These are phyloP conservation scores for Xerus rutilus DNA, from an alignment of 2,797 vertebrate species.

Conservation along the genomic window DNA sequence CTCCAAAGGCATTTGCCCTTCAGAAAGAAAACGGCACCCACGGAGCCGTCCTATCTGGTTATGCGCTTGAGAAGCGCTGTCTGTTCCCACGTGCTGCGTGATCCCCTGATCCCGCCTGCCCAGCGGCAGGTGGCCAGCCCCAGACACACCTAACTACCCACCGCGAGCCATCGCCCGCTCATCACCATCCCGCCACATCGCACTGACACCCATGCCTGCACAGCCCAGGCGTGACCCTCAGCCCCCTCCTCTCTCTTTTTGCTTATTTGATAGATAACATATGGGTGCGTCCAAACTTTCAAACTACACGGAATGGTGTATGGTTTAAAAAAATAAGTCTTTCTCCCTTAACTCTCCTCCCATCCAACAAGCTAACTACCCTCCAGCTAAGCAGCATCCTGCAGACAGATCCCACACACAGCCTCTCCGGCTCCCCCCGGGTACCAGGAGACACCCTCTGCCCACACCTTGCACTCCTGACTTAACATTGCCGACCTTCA, in stretches of 20 bases:
- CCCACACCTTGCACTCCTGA: not conserved
- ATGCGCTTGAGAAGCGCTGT: no score
- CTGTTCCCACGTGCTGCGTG: no score
- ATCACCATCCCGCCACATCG: not conserved
- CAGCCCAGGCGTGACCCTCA: not conserved
- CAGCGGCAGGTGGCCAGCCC: no score
- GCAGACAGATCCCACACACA: not conserved
- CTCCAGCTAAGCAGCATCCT: no score
- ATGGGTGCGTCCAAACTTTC: not conserved
- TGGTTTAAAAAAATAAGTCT: not conserved
- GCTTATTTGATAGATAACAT: not conserved
- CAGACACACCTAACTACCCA: not conserved
- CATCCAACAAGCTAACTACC: not conserved
- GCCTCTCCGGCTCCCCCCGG: not conserved
- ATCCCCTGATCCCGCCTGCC: no score
- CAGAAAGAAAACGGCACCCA: not conserved
- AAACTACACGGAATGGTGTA: not conserved
- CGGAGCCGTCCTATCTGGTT: no score
- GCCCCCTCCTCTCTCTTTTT: not conserved
- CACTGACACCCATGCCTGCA: not conserved
- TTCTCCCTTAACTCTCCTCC: not conserved
- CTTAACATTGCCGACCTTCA: not conserved
- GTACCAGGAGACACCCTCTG: not conserved
- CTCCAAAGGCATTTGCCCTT: conserved; percentile 37
- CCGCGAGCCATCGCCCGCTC: rapidly evolving